Evolutionary conservation across 2,888 invertebrate genomes (phyloP), one percentile per base, ranked within the genome.

Genomic region (Himalopsyche japonica): DNA sequence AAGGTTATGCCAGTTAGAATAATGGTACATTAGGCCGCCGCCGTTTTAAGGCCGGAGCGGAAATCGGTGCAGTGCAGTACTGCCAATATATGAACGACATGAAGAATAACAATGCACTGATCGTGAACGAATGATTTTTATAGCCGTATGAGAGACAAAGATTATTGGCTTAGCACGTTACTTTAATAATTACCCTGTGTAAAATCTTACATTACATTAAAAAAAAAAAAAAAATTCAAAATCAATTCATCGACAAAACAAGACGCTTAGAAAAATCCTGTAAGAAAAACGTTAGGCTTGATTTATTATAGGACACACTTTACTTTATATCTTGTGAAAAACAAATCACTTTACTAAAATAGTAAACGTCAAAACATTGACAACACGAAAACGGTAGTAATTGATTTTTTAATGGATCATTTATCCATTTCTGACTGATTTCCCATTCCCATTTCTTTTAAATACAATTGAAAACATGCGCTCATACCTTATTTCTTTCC

Each of bases 111-210:
- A 70, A 70, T 70, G 70, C 27, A 30, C 27, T 70, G 24, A 27
- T 70, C 30, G 30, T 70, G 70, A 12, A 70, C 30, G 70, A 27
- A 70, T 15, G 12, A 70, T 30, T 70, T 70, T 70, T 70, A 70
- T 70, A 70, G 70, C 70, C 70, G 27, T 57, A 57, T 57, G 57
- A 6, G 57, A 57, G 43, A 20, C n/a, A 27, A 79, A 80, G 57
- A 80, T 80, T 49, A 80, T 32, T 84, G 84, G 77, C 81, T 81
- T 57, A 78, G 81, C 81, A 80, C 81, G 64, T 81, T 84, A 84
- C 47, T 78, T 43, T 84, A 84, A 70, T 70, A 70, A 79, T 84
- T 84, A 84, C 84, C 84, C 84, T 84, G 84, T 84, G 84, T 77
- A 79, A 64, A 84, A 84, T 76, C 81, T 84, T 84, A 81, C 82